Evolutionary conservation across 1,140 invertebrate genomes (phyloP).

Genomic region (Dinoponera quadriceps): DNA sequence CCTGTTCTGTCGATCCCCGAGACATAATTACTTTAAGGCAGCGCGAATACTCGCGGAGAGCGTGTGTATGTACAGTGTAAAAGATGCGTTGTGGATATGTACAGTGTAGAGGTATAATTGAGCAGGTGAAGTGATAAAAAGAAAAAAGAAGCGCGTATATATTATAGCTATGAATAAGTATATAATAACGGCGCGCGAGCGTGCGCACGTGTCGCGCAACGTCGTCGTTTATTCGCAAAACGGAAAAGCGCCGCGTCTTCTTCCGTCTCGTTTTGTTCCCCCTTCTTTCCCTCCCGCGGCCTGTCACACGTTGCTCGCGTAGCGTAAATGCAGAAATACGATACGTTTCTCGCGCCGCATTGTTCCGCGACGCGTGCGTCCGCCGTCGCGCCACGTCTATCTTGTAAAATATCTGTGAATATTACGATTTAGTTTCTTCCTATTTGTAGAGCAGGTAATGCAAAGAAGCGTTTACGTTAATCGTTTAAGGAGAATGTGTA

Average conservation of each 20-base stretch:
- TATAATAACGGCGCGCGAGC: constrained; percentile 76
- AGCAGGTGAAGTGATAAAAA: constrained; percentile 73
- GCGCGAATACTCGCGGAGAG: constrained; percentile 81
- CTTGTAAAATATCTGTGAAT: constrained; percentile 87
- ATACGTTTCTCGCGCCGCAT: background rate
- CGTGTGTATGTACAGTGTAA: constrained; percentile 85
- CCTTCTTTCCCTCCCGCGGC: constrained; percentile 15
- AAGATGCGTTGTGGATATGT: constrained; percentile 86
- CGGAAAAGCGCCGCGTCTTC: constrained; percentile 37
- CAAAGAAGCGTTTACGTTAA: constrained; percentile 84
- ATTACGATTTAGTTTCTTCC: constrained; percentile 86
- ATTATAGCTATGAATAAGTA: constrained; percentile 83
- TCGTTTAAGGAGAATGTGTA: constrained; percentile 85
- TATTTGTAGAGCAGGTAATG: constrained; percentile 85
- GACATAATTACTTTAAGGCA: constrained; percentile 79
- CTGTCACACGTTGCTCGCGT: constrained; percentile 39
- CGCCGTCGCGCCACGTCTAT: constrained; percentile 78
- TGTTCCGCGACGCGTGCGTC: constrained; percentile 76
- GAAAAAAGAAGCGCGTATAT: constrained; percentile 75
- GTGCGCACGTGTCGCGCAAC: constrained; percentile 76
- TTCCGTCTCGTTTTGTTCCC: constrained; percentile 17
- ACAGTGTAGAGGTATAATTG: constrained; percentile 83
- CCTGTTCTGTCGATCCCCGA: constrained; percentile 77
- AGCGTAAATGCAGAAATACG: constrained; percentile 10
- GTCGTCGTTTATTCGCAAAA: constrained; percentile 46